Percentiles rank a stretch among this genome's conserved stretches.
Conservation (phyloP, 2,888 invertebrate genomes). For the Sepioteuthis lessoniana region DNA sequence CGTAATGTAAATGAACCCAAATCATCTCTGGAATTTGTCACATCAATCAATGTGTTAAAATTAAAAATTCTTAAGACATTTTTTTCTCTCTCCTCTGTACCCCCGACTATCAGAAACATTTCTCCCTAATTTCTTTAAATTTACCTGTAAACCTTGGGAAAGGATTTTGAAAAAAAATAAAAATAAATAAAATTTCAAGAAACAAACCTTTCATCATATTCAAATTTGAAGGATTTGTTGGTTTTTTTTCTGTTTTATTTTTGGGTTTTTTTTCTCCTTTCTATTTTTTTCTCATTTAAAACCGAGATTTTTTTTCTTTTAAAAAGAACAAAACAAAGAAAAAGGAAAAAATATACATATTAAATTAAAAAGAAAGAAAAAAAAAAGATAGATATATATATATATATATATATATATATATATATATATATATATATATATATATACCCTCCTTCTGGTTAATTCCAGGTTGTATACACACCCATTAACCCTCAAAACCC, state of each 20-base stretch:
- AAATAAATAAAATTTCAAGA: neutral
- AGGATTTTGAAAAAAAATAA: neutral
- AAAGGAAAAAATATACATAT: too few species aligned
- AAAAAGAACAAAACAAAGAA: neutral
- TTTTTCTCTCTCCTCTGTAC: neutral
- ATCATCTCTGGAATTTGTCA: neutral
- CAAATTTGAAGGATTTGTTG: neutral
- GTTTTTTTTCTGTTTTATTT: neutral
- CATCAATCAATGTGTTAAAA: neutral
- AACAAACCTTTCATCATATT: neutral
- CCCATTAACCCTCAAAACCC: neutral
- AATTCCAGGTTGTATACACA: conserved; percentile 33
- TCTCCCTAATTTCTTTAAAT: neutral
- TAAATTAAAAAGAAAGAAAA: neutral
- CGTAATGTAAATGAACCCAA: neutral
- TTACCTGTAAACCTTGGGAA: neutral
- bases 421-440: too few species aligned
- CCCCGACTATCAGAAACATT: neutral
- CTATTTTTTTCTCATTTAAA: neutral
- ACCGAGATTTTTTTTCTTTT: neutral
- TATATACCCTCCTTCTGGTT: neutral
- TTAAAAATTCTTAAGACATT: neutral
- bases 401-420: neutral
- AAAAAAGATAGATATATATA: neutral
- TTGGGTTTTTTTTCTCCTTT: too few species aligned